Conservation (phyloP, 2,797 vertebrate genomes). For the Sebastes iracundus region DNA sequence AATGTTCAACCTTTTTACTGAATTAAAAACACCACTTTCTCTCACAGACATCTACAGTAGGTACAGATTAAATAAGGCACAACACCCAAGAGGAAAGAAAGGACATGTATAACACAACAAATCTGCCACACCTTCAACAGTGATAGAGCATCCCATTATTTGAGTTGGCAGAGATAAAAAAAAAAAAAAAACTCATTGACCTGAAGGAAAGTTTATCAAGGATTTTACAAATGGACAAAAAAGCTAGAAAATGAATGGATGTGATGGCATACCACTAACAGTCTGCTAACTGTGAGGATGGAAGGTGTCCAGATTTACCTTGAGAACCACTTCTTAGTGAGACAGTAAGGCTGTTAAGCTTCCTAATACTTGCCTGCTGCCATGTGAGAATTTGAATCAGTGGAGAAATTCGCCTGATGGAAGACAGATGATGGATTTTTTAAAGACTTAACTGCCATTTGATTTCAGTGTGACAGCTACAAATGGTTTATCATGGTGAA, state of each 20-base stretch:
- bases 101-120: constrained; percentile 68
- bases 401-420: not conserved
- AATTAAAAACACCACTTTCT: constrained; percentile 81
- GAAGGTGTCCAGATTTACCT: constrained; percentile 4
- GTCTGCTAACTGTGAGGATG: not conserved
- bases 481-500: not conserved
- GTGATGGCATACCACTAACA: not conserved
- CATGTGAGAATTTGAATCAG: constrained; percentile 9
- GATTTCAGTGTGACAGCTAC: not conserved
- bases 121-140: constrained; percentile 22
- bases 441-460: not conserved
- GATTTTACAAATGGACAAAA: constrained; percentile 5
- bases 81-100: constrained; percentile 81
- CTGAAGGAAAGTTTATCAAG: constrained; percentile 7
- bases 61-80: constrained; percentile 88
- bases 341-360: not conserved
- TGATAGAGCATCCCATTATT: constrained; percentile 2
- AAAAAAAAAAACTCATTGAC: not conserved
- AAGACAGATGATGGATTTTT: not conserved
- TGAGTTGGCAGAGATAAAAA: not conserved
- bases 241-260: not conserved
- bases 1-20: constrained; percentile 82
- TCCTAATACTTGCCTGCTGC: not conserved
- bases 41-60: constrained; percentile 59
- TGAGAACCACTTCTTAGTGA: not conserved